A percentile compares a stretch with the other conserved stretches of the same genome.
Conservation (phyloP, 2,113 vertebrate species). For the Nothoprocta pentlandii region DNA sequence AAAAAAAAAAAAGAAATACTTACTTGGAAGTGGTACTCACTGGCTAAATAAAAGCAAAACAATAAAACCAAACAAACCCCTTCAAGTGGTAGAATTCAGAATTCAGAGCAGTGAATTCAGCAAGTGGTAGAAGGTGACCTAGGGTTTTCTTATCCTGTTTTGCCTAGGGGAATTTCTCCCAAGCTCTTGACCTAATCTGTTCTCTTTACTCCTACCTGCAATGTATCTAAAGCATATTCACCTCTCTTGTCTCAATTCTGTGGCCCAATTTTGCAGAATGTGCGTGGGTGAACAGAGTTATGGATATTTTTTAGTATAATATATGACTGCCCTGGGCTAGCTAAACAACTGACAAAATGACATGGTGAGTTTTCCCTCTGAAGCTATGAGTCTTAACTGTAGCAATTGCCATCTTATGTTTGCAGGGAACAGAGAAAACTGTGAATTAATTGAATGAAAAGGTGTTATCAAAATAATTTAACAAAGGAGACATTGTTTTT, state of each 20-base stretch:
- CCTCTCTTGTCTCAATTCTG: not conserved
- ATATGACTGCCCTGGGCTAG: not conserved
- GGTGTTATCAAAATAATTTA: not conserved
- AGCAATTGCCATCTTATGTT: not conserved
- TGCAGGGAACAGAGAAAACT: not conserved
- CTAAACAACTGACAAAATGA: not conserved
- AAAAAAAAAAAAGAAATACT: not conserved
- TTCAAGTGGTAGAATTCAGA: not conserved
- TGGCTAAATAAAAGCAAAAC: fast-evolving
- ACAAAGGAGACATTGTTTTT: not conserved
- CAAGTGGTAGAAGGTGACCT: not conserved
- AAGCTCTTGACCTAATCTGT: not conserved
- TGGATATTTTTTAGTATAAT: not conserved
- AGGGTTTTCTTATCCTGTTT: not conserved
- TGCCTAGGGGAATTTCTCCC: not conserved
- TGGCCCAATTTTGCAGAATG: not conserved
- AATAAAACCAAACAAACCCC: not conserved
- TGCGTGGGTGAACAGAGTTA: not conserved
- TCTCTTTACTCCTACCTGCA: not conserved
- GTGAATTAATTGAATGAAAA: not conserved
- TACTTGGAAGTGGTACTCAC: not conserved
- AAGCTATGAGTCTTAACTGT: fast-evolving
- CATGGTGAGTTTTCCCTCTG: not conserved
- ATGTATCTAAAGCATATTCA: not conserved
- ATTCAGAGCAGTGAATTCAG: not conserved